Conservation (phyloP, 2,797 vertebrate genomes). For the Xenentodon cancila region DNA sequence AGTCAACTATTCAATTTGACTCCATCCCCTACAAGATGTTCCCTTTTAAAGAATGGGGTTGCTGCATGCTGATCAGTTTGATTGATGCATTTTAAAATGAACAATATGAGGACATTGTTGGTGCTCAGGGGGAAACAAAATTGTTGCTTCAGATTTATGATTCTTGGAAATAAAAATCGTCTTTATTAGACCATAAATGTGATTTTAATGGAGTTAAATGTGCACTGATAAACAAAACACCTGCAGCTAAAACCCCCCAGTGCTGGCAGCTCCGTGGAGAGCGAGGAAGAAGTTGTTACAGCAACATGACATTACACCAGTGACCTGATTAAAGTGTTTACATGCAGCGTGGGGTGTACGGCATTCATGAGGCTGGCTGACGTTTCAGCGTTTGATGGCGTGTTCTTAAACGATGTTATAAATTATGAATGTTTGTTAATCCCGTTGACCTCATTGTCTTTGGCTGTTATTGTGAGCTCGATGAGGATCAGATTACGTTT, state of each 20-base stretch:
- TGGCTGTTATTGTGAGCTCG: too few relatives aligned
- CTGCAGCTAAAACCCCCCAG: constrained; percentile 6
- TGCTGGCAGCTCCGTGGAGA: not conserved
- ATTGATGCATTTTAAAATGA: not conserved
- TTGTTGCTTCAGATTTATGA: constrained; percentile 17
- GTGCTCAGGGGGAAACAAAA: not conserved
- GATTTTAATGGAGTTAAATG: constrained; percentile 8
- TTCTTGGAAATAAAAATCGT: not conserved
- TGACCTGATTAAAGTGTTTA: constrained; percentile 2
- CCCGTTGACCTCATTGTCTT: too few relatives aligned
- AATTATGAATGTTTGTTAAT: too few relatives aligned
- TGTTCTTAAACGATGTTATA: too few relatives aligned
- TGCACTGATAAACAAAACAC: constrained; percentile 58
- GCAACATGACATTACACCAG: not conserved
- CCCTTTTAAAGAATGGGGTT: too few relatives aligned
- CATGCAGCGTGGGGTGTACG: not conserved
- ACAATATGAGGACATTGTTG: not conserved
- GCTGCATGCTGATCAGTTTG: constrained; percentile 22
- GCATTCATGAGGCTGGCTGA: constrained; percentile 17
- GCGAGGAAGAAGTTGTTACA: not conserved
- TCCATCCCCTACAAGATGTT: too few relatives aligned
- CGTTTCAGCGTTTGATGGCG: too few relatives aligned
- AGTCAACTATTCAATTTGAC: too few relatives aligned
- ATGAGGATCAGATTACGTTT: too few relatives aligned
- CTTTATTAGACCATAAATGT: constrained; percentile 7